Base-by-base conservation (phyloP, 2,888 invertebrate species). In the Polyploca ridens region DNA sequence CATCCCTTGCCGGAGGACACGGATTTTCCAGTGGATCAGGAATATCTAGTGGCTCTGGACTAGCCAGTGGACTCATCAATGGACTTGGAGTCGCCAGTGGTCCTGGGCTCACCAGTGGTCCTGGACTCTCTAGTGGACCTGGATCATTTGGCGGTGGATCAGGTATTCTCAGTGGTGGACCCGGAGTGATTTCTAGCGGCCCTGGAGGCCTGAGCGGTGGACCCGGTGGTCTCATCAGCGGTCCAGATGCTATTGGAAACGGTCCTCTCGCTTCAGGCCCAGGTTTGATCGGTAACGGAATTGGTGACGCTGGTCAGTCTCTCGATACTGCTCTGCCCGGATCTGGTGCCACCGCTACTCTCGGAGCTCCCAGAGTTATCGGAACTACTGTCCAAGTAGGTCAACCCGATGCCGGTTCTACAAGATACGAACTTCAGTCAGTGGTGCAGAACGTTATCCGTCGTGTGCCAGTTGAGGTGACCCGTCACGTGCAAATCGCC, bases 391-490 rank as follows among this genome's bases (percentile, higher is more conserved):
- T 90, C 0, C 70, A 76, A 13, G 88, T 90, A 0, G 90, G 88
- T 61, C 88, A 77, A 1, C 88, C 89, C 5, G 69, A 81, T 8
- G 72, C 77, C 1, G 66, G 76, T 14, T 79, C 86, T 6, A 79
- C 90, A 5, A 88, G 89, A 73, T 93, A 91, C 79, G 93, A 94
- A 69, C 86, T 94, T 14, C 89, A 91, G 64, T 90, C 92, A 1
- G 94, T 94, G 6, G 85, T 93, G 0, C 94, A 94, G 78, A 91
- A 94, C 69, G 85, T 94, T 2, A 66, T 94, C 63, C 90, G 93
- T 46, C 91, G 93, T 46, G 71, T 94, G 10, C 94, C 94, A 1
- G 74, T 93, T n/a, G 94, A 93, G 69, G 90, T 94, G n/a, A 88
- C 86, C 44, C 89, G 90, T 16, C 94, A 94, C 75, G 70, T 94